phyloP scores from a whole-genome alignment of 2,888 invertebrate species.

The Pollenia angustigena region DNA sequence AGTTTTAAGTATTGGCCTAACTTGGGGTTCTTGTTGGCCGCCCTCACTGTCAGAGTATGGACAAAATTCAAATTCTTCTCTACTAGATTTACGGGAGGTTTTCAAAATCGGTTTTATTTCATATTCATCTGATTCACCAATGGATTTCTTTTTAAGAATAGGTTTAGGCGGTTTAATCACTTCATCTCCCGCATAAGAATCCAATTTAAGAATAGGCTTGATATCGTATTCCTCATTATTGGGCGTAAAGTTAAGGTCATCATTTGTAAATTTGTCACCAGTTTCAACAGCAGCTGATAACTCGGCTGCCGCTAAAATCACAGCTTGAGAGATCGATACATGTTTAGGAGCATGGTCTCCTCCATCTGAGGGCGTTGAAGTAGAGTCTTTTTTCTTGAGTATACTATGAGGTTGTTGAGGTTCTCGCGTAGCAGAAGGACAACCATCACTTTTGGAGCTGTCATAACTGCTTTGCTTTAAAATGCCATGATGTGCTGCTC shows the following conservation, averaged over 20 bases:
- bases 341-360: slow-evolving; percentile 81
- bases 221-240: slow-evolving; percentile 86
- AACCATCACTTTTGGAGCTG: slow-evolving; percentile 86
- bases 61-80: slow-evolving; percentile 85
- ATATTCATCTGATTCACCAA: slow-evolving; percentile 89
- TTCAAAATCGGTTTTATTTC: slow-evolving; percentile 92
- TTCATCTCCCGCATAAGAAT: slow-evolving; percentile 85
- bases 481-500: slow-evolving; percentile 87
- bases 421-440: slow-evolving; percentile 86
- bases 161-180: slow-evolving; percentile 87
- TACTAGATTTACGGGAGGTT: slow-evolving; percentile 88
- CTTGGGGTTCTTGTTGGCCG: slow-evolving; percentile 68
- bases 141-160: slow-evolving; percentile 92
- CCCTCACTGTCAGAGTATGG: slow-evolving; percentile 67
- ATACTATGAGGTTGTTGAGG: slow-evolving; percentile 92
- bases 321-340: slow-evolving; percentile 84
- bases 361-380: slow-evolving; percentile 83
- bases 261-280: slow-evolving; percentile 49
- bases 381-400: slow-evolving; percentile 86
- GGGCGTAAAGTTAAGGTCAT: slow-evolving; percentile 75
- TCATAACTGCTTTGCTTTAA: slow-evolving; percentile 91
- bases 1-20: slow-evolving; percentile 81
- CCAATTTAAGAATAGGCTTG: slow-evolving; percentile 93
- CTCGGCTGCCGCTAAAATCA: slow-evolving; percentile 84
- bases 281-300: slow-evolving; percentile 85